Base-by-base conservation (phyloP, 2,113 vertebrate species). In the Neotragus pygmaeus region DNA sequence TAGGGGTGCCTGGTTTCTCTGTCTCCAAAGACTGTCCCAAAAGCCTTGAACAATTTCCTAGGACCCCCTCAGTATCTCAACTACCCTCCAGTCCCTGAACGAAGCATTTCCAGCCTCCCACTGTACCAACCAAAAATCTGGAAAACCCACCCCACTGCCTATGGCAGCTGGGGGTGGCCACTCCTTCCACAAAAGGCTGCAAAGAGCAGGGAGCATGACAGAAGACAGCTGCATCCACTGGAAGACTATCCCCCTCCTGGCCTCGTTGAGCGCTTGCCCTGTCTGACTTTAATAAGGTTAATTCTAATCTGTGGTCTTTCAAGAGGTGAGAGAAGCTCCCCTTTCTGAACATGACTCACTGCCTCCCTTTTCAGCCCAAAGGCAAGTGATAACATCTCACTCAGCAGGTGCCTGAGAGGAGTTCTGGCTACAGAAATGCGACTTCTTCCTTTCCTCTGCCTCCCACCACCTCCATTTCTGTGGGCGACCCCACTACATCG, bases 321-420 rank as follows among this genome's bases (percentile, higher is more conserved):
- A 21, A 55, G 64, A 90, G 75, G 51, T 45, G 91, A 94, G 60
- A 70, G 57, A 92, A 28, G 10, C 89, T 53, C 51, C 53, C 27
- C 92, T 95, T 96, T 93, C 94, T 85, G 95, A 85, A 36, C 23
- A 77, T 33, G 90, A 81, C 60, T 86, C 94, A 64, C 55, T 6
- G 28, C 28, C 53, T 90, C 89, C 45, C 53, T 1, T 58, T 39
- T 62, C 80, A 70, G 70, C 36, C 82, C 64, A 5, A n/a, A 53
- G 39, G 17, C 43, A 4, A 36, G 81, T 17, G 85, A 17, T 23
- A 57, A 66, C 5, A 2, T 62, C 90, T 95, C 94, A 66, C 64
- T 90, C 33, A 30, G 39, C 82, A 70, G 66, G 51, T 89, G 82
- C 51, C 60, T 0, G 2, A 36, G 19, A 51, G 23, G 14, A 57